Percentiles rank a stretch among this genome's conserved stretches.
These are phyloP conservation scores for Scophthalmus maximus DNA, from an alignment of 2,113 vertebrate species.

Conservation along the genomic window DNA sequence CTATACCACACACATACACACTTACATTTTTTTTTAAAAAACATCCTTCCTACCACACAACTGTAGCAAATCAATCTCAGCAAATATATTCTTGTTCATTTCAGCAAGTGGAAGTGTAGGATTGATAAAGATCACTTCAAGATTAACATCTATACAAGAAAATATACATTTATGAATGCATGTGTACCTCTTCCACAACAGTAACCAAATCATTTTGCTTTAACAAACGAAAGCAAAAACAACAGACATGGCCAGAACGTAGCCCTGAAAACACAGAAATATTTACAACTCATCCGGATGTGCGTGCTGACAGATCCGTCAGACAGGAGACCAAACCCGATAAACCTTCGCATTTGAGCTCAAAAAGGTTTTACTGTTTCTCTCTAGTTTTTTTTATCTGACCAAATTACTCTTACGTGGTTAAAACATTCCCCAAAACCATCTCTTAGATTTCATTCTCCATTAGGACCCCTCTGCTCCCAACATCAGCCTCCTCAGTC, in stretches of 20 bases:
- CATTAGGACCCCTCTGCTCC: background rate
- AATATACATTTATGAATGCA: slow-evolving; percentile 40
- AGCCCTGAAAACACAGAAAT: slow-evolving; percentile 49
- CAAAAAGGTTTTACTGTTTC: slow-evolving; percentile 13
- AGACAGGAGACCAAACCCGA: slow-evolving; percentile 37
- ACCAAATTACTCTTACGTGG: background rate
- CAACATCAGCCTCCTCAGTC: slow-evolving; percentile 24
- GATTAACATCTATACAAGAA: slow-evolving; percentile 54
- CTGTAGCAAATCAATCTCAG: slow-evolving; percentile 15
- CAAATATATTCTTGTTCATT: slow-evolving; percentile 54
- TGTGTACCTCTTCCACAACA: slow-evolving; percentile 39
- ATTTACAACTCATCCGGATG: slow-evolving; percentile 71
- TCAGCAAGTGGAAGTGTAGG: slow-evolving; percentile 57
- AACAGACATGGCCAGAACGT: slow-evolving; percentile 29
- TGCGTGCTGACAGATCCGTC: slow-evolving; percentile 23
- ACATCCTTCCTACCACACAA: slow-evolving; percentile 18
- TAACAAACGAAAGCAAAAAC: slow-evolving; percentile 31
- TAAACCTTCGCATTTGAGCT: slow-evolving; percentile 42
- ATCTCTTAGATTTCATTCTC: slow-evolving; percentile 2
- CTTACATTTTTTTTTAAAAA: too few relatives aligned
- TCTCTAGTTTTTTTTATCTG: slow-evolving; percentile 24
- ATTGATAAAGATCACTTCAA: slow-evolving; percentile 57
- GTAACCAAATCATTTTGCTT: slow-evolving; percentile 42
- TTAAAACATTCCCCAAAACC: slow-evolving; percentile 24
- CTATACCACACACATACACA: background rate